Evolutionary conservation across 1,140 invertebrate genomes (phyloP).

Genomic region (Stegodyphus mimosarum): DNA sequence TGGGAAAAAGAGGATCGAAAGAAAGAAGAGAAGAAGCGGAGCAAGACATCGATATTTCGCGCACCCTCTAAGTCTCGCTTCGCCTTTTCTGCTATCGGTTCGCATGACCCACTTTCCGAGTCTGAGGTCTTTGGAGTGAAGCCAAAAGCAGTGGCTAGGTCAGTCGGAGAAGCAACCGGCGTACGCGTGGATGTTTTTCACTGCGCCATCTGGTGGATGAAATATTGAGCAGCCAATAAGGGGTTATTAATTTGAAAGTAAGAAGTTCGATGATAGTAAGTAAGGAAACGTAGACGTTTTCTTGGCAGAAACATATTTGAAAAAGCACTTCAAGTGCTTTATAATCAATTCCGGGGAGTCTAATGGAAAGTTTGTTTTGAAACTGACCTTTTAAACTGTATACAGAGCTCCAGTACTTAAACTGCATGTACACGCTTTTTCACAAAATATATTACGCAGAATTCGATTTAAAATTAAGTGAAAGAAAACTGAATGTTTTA

Average conservation of each 20-base stretch:
- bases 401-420: no score
- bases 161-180: conserved; percentile 26
- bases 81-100: background rate
- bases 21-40: conserved; percentile 2
- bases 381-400: no score
- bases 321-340: background rate
- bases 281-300: no score
- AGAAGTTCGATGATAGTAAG: background rate
- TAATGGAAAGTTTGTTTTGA: no score
- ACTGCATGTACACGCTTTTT: no score
- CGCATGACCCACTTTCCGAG: conserved; percentile 33
- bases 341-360: no score
- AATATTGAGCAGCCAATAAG: background rate
- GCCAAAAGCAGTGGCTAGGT: conserved; percentile 32
- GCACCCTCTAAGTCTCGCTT: background rate
- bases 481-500: no score
- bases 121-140: conserved; percentile 25
- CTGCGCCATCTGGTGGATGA: conserved; percentile 14
- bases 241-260: background rate
- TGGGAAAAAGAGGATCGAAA: background rate
- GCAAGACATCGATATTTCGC: conserved; percentile 43
- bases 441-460: no score
- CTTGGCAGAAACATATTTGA: conserved; percentile 1
- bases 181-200: conserved; percentile 20
- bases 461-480: no score